Percentiles rank a stretch among this genome's conserved stretches.
Conservation (phyloP, 1,140 invertebrate species). For the Tribolium madens region DNA sequence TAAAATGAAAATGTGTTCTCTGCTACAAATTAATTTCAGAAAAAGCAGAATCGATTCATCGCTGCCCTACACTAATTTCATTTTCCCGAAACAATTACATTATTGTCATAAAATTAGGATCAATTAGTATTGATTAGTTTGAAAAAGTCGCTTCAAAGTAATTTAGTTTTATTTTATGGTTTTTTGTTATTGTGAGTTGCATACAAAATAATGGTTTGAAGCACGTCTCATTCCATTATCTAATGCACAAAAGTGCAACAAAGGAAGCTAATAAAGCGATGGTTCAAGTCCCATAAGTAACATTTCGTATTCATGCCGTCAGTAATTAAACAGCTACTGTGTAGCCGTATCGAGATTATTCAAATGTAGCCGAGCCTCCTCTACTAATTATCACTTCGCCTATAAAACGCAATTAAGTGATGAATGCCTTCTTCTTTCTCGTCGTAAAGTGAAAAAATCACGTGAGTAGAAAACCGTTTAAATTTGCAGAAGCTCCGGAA, state of each 20-base stretch:
- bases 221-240: background rate
- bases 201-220: background rate
- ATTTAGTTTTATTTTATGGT: background rate
- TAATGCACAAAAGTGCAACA: constrained; percentile 8
- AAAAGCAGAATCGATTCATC: too few relatives aligned
- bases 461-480: background rate
- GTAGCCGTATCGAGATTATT: constrained; percentile 43
- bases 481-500: constrained; percentile 36
- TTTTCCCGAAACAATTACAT: background rate
- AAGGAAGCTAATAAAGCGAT: constrained; percentile 21
- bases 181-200: background rate
- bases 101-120: background rate
- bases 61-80: background rate
- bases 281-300: constrained; percentile 35
- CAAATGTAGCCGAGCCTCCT: constrained; percentile 35
- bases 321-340: constrained; percentile 45
- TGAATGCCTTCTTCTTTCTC: constrained; percentile 16
- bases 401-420: constrained; percentile 44
- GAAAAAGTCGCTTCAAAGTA: background rate
- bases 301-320: constrained; percentile 44
- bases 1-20: too few relatives aligned
- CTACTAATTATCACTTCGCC: constrained; percentile 37
- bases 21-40: too few relatives aligned
- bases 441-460: background rate
- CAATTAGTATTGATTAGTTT: background rate